Base-by-base conservation (phyloP, 2,888 invertebrate genomes). In the Xylocampa areola region DNA sequence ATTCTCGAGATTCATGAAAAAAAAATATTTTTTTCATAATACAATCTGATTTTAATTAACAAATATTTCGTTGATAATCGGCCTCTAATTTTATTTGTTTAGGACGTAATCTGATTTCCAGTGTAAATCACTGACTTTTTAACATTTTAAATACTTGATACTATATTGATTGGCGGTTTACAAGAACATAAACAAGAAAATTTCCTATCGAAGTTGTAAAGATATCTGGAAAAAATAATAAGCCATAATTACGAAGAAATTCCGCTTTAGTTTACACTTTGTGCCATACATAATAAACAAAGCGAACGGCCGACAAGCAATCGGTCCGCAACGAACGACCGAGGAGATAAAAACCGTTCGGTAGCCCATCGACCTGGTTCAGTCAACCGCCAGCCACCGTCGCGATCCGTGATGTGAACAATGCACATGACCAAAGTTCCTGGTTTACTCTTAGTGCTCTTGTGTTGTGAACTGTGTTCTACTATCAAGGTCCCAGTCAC, bases 341-440 rank as follows among this genome's bases (percentile, higher is more conserved):
- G 93, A 94, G 89, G 89, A 90, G 87, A 94, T 94, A 94, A 93
- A 94, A 90, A 91, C 62, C 86, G 80, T 84, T 87, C 80, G 81
- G 65, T 78, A 69, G 72, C 74, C 84, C 79, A 75, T 77, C 82
- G 86, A 80, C 82, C 86, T 79, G 87, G 88, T 89, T 91, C 90
- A 94, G 94, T 94, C 86, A 81, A 83, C 85, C 85, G 83, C 79
- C 78, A 84, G 76, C 74, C 75, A 74, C 77, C 77, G 83, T 76
- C 87, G 86, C 86, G 87, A 64, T 82, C 74, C 90, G 92, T 90
- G 86, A 93, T 93, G 93, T 90, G 80, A 89, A 89, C 87, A 84
- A 91, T 91, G 91, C 83, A 83, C 80, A 84, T 82, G 76, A 73
- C 73, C 76, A 79, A 79, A 82, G 81, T 81, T 51, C 60, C 85